A percentile compares a stretch with the other conserved stretches of the same genome.
These are phyloP conservation scores for Drosophila suzukii DNA, from an alignment of 1,140 invertebrate genomes.

Conservation along the genomic window DNA sequence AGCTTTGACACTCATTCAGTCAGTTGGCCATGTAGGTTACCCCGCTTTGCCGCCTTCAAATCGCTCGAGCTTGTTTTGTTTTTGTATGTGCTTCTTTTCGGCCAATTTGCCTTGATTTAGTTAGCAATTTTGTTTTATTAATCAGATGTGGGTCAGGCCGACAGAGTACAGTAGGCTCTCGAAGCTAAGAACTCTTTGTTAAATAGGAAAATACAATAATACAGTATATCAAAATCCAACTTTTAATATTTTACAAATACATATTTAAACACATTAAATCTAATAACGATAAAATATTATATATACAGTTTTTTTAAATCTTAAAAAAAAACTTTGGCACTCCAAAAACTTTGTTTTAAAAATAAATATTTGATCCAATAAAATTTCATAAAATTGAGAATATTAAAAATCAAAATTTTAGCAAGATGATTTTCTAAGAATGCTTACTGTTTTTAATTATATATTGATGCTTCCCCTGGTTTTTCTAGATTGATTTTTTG, in stretches of 20 bases:
- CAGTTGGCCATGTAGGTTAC: slow-evolving; percentile 78
- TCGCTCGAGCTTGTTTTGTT: slow-evolving; percentile 34
- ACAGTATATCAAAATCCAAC: background rate
- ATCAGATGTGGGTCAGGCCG: slow-evolving; percentile 44
- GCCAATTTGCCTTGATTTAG: slow-evolving; percentile 45
- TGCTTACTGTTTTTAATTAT: background rate
- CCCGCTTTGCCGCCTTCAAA: slow-evolving; percentile 39
- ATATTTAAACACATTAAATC: too few relatives aligned
- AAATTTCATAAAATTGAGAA: too few relatives aligned
- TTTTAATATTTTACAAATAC: too few relatives aligned
- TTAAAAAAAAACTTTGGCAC: too few relatives aligned
- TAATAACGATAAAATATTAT: too few relatives aligned
- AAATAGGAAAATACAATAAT: background rate
- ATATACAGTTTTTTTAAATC: too few relatives aligned
- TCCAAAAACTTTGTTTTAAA: too few relatives aligned
- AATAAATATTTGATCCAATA: too few relatives aligned
- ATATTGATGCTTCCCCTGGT: slow-evolving; percentile 1
- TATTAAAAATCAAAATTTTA: too few relatives aligned
- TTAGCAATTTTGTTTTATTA: slow-evolving; percentile 28
- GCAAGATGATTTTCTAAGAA: background rate
- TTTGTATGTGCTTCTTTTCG: slow-evolving; percentile 27
- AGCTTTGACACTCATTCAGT: slow-evolving; percentile 82
- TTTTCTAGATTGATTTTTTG: slow-evolving; percentile 6
- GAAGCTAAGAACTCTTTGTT: background rate
- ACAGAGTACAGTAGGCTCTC: background rate